A percentile compares a stretch with the other conserved stretches of the same genome.
phyloP scores from a whole-genome alignment of 2,888 invertebrate genomes.

The Trimorus sp. region DNA sequence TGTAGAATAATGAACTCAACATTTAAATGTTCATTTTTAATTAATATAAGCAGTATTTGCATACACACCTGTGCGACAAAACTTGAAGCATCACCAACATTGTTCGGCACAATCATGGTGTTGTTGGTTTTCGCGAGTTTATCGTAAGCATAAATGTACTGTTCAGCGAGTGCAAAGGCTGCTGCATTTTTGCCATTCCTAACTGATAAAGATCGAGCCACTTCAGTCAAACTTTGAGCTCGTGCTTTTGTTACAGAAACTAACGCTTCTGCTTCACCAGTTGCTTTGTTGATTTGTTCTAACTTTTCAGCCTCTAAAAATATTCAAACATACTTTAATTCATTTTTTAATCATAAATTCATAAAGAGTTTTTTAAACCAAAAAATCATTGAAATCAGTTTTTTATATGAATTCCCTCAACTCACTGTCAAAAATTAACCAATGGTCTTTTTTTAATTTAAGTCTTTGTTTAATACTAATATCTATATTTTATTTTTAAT shows the following conservation, averaged over 20 bases:
- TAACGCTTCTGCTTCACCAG: conserved; percentile 95
- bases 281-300: conserved; percentile 96
- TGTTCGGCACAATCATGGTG: conserved; percentile 96
- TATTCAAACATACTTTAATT: neutral
- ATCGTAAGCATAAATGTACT: conserved; percentile 97
- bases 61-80: conserved; percentile 90
- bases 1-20: no score
- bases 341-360: no score
- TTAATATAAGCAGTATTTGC: neutral
- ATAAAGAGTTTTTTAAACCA: no score
- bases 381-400: no score
- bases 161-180: conserved; percentile 95
- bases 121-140: conserved; percentile 96
- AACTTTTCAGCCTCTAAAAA: conserved; percentile 93
- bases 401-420: no score
- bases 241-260: conserved; percentile 94
- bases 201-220: conserved; percentile 86
- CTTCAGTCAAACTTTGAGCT: conserved; percentile 89
- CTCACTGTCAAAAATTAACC: no score
- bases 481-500: no score
- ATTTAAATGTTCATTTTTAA: no score
- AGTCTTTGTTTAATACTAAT: no score
- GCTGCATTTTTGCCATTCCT: conserved; percentile 95
- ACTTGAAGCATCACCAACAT: conserved; percentile 90
- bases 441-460: no score